Evolutionary conservation across 2,888 invertebrate species (phyloP).

Genomic region (Unio pictorum): DNA sequence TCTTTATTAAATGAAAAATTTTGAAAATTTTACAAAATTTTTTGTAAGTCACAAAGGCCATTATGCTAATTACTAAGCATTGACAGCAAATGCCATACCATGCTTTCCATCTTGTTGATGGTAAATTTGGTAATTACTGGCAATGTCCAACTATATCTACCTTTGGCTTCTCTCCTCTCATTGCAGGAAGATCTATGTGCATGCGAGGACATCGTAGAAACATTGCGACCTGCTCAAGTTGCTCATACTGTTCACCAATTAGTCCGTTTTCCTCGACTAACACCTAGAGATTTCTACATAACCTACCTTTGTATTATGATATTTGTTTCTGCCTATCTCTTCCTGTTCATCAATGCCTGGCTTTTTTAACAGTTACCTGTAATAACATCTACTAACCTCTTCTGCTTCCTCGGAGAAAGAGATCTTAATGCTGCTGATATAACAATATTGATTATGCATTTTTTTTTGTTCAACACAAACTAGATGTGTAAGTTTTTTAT

Average conservation of each 20-base stretch:
- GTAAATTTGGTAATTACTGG: background rate
- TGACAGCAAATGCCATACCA: background rate
- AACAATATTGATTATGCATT: background rate
- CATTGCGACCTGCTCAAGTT: slow-evolving; percentile 57
- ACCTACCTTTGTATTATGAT: slow-evolving; percentile 75
- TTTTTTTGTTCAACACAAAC: too few species aligned
- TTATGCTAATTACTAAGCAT: background rate
- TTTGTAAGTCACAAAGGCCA: too few species aligned
- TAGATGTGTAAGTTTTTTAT: too few species aligned
- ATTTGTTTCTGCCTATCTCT: slow-evolving; percentile 77
- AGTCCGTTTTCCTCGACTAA: slow-evolving; percentile 48
- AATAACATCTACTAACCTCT: too few species aligned
- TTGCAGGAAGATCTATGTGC: slow-evolving; percentile 77
- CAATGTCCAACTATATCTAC: background rate
- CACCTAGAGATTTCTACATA: slow-evolving; percentile 59
- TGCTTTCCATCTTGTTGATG: background rate
- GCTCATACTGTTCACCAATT: slow-evolving; percentile 61
- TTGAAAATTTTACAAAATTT: too few species aligned
- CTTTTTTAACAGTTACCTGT: too few species aligned
- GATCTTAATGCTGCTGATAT: background rate
- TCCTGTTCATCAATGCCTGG: slow-evolving; percentile 61
- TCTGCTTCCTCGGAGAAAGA: background rate
- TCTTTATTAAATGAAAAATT: too few species aligned
- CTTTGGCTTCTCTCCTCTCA: slow-evolving; percentile 20
- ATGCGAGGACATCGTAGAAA: slow-evolving; percentile 75